Conservation (phyloP, 1,140 invertebrate genomes). For the Cryptotermes secundus region DNA sequence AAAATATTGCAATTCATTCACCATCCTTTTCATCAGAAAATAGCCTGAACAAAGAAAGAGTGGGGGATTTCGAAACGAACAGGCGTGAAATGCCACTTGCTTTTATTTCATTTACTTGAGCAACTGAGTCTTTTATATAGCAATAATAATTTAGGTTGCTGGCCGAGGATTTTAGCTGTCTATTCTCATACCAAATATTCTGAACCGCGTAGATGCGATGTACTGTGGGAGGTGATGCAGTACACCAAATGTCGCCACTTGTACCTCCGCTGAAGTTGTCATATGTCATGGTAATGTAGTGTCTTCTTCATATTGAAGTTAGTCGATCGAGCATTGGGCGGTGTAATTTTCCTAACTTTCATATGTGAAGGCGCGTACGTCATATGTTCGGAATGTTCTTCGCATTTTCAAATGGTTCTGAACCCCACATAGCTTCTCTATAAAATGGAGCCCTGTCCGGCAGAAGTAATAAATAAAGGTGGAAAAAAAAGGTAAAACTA, state of each 20-base stretch:
- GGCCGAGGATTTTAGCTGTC: background rate
- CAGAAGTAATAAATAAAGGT: no score
- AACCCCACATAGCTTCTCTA: no score
- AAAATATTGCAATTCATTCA: conserved; percentile 22
- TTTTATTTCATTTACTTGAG: conserved; percentile 28
- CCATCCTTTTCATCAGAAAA: conserved; percentile 23
- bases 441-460: no score
- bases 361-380: no score
- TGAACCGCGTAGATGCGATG: background rate
- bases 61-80: background rate
- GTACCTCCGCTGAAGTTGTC: no score
- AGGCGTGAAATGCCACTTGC: conserved; percentile 26
- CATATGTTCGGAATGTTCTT: no score
- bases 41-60: conserved; percentile 13
- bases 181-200: background rate
- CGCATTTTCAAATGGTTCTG: no score
- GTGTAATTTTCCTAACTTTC: no score
- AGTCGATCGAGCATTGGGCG: no score
- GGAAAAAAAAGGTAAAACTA: no score
- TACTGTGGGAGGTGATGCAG: background rate
- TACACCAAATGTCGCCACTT: background rate
- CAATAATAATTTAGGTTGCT: conserved; percentile 9
- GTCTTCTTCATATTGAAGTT: no score
- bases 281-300: no score
- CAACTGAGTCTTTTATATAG: conserved; percentile 6